Evolutionary conservation across 2,888 invertebrate genomes (phyloP).

Genomic region (Chydorus sphaericus): DNA sequence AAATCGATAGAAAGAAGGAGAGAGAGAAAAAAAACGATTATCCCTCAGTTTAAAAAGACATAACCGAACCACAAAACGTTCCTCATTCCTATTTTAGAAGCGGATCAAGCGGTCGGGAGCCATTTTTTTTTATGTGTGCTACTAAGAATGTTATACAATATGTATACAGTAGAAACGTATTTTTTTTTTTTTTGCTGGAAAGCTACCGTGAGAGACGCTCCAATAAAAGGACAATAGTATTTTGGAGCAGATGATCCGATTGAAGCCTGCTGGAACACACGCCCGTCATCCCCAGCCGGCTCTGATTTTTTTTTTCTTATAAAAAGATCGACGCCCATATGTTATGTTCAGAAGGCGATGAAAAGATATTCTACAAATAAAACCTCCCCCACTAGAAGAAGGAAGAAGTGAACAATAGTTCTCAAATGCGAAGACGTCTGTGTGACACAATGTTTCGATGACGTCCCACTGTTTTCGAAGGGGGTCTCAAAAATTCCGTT

Average conservation of each 20-base stretch:
- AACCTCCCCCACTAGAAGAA: not conserved
- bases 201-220: not conserved
- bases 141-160: no score
- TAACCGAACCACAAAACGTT: not conserved
- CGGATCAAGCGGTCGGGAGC: not conserved
- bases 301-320: no score
- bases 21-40: not conserved
- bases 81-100: not conserved
- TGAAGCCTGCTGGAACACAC: no score
- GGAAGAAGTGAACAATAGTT: not conserved
- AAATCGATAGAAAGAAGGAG: not conserved
- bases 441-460: no score
- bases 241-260: slow-evolving; percentile 8
- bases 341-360: not conserved
- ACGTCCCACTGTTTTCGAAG: no score
- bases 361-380: no score
- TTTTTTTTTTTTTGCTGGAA: not conserved
- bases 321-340: no score
- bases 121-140: no score
- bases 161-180: not conserved
- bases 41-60: not conserved
- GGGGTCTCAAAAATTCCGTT: no score
- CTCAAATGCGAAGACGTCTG: no score
- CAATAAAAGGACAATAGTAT: not conserved
- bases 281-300: no score